Base-by-base conservation (phyloP, 2,888 invertebrate species). In the Podabrus alpinus region DNA sequence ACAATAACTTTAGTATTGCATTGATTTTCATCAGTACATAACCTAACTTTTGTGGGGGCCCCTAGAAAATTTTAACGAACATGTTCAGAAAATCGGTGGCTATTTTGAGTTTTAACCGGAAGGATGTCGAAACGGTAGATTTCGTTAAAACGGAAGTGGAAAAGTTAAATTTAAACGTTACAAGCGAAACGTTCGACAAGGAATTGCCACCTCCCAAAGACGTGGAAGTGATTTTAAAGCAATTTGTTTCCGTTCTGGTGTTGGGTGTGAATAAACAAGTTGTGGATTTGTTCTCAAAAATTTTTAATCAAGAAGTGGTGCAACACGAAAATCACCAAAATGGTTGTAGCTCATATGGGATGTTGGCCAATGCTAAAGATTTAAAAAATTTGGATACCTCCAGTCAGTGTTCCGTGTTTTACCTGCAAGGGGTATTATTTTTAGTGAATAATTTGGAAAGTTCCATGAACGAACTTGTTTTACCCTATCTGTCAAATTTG, bases 341-440 rank as follows among this genome's bases (percentile, higher is more conserved):
- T 7, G 45, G 45, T n/a, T n/a, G 45, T 2, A 45, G 7, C 7
- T 45, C 45, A 1, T 45, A n/a, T 1, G 45, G n/a, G 3, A 45
- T n/a, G 45, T 45, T 45, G 45, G 7, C 45, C 7, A 45, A 71
- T 15, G 45, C 68, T 1, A 74, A 71, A 67, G 21, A 68, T 67
- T 70, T 76, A 29, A 73, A 76, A 66, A 70, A 68, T 59, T 45
- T 15, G 1, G 13, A 15, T 59, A 11, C 25, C 59, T 61, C 25
- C 45, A 25, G 11, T 25, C 25, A 67, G 61, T 25, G 66, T 29
- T 75, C 78, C 3, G 75, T 75, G 15, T 16, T 79, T 24, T 78
- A 79, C 45, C 9, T 79, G n/a, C 73, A 72, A 61, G 74, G 79
- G 3, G 29, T 79, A 15, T 66, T 79, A 62, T 19, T 79, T 29